Conservation (phyloP, 2,797 vertebrate genomes). For the Adrianichthys oophorus region DNA sequence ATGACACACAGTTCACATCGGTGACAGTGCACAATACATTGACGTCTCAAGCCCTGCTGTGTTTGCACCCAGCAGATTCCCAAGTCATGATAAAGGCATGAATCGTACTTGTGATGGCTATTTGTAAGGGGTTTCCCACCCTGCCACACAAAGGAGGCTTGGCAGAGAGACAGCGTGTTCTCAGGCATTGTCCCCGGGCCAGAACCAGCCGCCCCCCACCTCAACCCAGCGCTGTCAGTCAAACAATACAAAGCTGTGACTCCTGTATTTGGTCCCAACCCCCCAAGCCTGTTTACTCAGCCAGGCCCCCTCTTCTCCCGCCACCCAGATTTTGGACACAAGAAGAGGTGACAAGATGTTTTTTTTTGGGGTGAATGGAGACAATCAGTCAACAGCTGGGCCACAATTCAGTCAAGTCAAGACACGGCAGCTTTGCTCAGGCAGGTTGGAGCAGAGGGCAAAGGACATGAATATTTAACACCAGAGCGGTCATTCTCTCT, state of each 20-base stretch:
- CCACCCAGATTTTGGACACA: constrained; percentile 60
- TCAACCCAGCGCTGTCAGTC: constrained; percentile 60
- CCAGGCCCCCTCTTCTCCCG: constrained; percentile 36
- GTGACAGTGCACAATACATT: constrained; percentile 7
- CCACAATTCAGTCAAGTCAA: constrained; percentile 44
- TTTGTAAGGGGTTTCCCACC: constrained; percentile 58
- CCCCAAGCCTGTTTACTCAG: constrained; percentile 58
- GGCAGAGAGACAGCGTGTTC: constrained; percentile 51
- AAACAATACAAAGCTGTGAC: constrained; percentile 60
- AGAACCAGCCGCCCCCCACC: constrained; percentile 58
- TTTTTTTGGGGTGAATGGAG: constrained; percentile 53
- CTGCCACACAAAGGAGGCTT: constrained; percentile 47
- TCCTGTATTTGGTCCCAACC: constrained; percentile 25
- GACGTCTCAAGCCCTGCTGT: constrained; percentile 16
- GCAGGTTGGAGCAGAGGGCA: constrained; percentile 13
- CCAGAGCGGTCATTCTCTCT: background rate
- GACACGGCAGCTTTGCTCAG: constrained; percentile 42
- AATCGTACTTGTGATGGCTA: constrained; percentile 40
- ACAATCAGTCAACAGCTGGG: constrained; percentile 67
- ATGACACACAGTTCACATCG: background rate
- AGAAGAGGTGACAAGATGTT: constrained; percentile 62
- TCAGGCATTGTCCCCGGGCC: constrained; percentile 57
- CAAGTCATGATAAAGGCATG: constrained; percentile 46
- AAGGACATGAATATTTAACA: constrained; percentile 18
- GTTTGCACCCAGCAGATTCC: constrained; percentile 38